Base-by-base conservation (phyloP, 2,797 vertebrate species). In the Neosalanx taihuensis region DNA sequence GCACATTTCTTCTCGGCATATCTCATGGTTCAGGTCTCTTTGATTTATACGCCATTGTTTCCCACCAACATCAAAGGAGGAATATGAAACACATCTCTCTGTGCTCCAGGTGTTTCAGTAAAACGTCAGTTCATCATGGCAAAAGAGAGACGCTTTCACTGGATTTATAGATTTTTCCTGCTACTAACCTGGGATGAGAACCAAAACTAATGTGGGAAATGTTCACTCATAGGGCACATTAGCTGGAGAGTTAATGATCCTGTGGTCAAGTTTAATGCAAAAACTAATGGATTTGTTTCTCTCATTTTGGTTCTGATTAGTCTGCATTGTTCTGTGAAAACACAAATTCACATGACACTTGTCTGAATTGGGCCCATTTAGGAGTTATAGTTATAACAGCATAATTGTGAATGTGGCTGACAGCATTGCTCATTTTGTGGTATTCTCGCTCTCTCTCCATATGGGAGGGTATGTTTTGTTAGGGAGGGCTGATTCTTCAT, bases 401-500 rank as follows among this genome's bases (percentile, higher is more conserved):
- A 73, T 73, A 78, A 85, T 74, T 81, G 76, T 62, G 77, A 83
- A 76, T 78, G 46, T 69, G 70, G 76, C 72, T 76, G 51, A 81
- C 73, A 84, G 76, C 79, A 72, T 63, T 69, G 37, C 29, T 51
- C 57, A 57, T 23, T 70, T 57, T 81, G 72, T 64, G 66, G 71
- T 64, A 51, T 60, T 74, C 66, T 81, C 79, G 79, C 62, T 58
- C 51, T 18, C 18, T 58, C 70, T 68, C 79, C 61, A 63, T 70
- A 56, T 70, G 87, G 84, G 79, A 79, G 74, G 81, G 85, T 80
- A 89, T 93, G 91, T 93, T 92, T 92, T 89, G 84, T 91, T 91
- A 93, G 91, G 91, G 89, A 93, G 90, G 89, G 88, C 87, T 89
- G 82, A 91, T 90, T 90, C 90, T 90, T 93, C 91, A 94, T 92